phyloP scores from a whole-genome alignment of 2,888 invertebrate species.

The Nasonovia ribisnigri region DNA sequence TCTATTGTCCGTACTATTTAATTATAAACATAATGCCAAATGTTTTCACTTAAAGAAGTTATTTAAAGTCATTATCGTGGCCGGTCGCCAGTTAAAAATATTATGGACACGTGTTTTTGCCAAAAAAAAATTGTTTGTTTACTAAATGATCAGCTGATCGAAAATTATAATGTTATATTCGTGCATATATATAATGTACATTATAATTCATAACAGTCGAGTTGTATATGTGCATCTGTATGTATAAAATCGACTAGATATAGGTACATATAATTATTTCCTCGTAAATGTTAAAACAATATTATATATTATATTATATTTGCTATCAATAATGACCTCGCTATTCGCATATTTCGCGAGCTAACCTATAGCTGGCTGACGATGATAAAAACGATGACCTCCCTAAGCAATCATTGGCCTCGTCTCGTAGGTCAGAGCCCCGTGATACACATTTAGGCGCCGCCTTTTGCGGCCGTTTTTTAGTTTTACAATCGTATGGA shows the following conservation, averaged over 20 bases:
- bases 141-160: neutral
- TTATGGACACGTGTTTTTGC: slow-evolving; percentile 2
- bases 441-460: neutral
- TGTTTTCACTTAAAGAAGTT: neutral
- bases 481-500: neutral
- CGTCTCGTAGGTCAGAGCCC: neutral
- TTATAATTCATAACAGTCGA: neutral
- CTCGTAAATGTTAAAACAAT: neutral
- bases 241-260: neutral
- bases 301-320: neutral
- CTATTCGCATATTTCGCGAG: neutral
- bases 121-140: neutral
- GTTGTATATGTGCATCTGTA: no score
- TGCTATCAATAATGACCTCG: neutral
- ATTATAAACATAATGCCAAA: neutral
- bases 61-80: neutral
- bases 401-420: neutral
- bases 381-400: slow-evolving; percentile 1
- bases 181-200: neutral
- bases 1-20: neutral
- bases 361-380: neutral
- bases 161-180: neutral
- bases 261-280: neutral
- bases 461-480: neutral
- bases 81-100: neutral